Percentiles rank a stretch among this genome's conserved stretches.
phyloP scores from a whole-genome alignment of 2,888 invertebrate genomes.

The Cotesia congregata region DNA sequence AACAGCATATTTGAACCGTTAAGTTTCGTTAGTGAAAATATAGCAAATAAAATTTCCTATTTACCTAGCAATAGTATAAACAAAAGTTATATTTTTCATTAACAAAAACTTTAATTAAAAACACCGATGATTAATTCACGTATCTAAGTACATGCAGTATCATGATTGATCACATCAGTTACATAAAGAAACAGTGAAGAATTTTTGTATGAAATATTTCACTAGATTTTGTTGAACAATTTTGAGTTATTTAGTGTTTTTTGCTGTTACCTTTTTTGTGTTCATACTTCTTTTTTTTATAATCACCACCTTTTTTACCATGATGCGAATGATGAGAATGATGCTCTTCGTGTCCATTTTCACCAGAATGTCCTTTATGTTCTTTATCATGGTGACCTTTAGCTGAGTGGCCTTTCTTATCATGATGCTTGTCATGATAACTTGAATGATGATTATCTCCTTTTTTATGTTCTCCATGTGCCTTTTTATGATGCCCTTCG shows the following conservation, averaged over 20 bases:
- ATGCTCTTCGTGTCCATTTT: slow-evolving; percentile 9
- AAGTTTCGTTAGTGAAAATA: too few relatives aligned
- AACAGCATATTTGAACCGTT: too few relatives aligned
- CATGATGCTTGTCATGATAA: not conserved
- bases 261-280: not conserved
- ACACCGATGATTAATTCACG: too few relatives aligned
- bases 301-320: slow-evolving; percentile 8
- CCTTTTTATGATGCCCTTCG: not conserved
- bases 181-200: too few relatives aligned
- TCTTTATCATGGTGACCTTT: slow-evolving; percentile 2
- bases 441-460: slow-evolving; percentile 13
- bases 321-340: not conserved
- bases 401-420: not conserved
- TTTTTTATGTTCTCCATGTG: slow-evolving; percentile 10
- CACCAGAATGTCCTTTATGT: slow-evolving; percentile 5
- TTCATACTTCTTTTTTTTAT: slow-evolving; percentile 2
- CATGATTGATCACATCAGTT: too few relatives aligned
- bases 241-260: not conserved
- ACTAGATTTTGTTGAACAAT: too few relatives aligned
- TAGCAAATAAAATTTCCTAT: too few relatives aligned
- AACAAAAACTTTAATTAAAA: too few relatives aligned
- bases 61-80: too few relatives aligned
- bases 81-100: too few relatives aligned
- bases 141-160: too few relatives aligned
- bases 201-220: too few relatives aligned